These are phyloP conservation scores for Coptodon rendalli DNA, from an alignment of 2,113 vertebrate species.

Conservation along the genomic window DNA sequence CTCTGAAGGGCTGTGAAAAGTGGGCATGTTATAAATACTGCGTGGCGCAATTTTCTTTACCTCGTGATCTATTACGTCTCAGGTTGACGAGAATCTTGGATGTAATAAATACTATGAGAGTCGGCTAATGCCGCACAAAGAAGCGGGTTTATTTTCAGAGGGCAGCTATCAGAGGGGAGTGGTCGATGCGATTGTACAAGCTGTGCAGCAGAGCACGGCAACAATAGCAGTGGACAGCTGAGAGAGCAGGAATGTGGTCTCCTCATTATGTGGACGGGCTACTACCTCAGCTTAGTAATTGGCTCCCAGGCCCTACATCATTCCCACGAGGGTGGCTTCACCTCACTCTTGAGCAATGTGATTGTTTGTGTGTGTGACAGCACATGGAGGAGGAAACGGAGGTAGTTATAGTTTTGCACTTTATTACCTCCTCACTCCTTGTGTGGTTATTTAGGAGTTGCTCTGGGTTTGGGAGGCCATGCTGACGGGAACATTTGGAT, in stretches of 20 bases:
- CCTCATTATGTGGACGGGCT: slow-evolving; percentile 51
- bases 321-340: slow-evolving; percentile 29
- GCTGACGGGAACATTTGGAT: slow-evolving; percentile 17
- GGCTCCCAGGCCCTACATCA: slow-evolving; percentile 36
- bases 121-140: not conserved
- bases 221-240: slow-evolving; percentile 48
- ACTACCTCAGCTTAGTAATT: slow-evolving; percentile 50
- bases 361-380: slow-evolving; percentile 24
- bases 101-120: not conserved
- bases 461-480: not conserved
- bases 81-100: not conserved
- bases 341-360: not conserved
- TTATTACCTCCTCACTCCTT: slow-evolving; percentile 15
- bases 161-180: not conserved
- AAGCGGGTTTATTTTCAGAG: not conserved
- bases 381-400: not conserved
- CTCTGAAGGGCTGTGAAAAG: not conserved
- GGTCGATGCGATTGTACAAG: slow-evolving; percentile 5
- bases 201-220: slow-evolving; percentile 20
- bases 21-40: slow-evolving; percentile 3
- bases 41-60: not conserved
- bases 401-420: slow-evolving; percentile 19
- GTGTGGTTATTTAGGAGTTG: slow-evolving; percentile 12
- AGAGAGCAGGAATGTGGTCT: slow-evolving; percentile 56
- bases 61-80: not conserved